These are phyloP conservation scores for Parapsyche elsis DNA, from an alignment of 1,140 invertebrate genomes.

Conservation along the genomic window DNA sequence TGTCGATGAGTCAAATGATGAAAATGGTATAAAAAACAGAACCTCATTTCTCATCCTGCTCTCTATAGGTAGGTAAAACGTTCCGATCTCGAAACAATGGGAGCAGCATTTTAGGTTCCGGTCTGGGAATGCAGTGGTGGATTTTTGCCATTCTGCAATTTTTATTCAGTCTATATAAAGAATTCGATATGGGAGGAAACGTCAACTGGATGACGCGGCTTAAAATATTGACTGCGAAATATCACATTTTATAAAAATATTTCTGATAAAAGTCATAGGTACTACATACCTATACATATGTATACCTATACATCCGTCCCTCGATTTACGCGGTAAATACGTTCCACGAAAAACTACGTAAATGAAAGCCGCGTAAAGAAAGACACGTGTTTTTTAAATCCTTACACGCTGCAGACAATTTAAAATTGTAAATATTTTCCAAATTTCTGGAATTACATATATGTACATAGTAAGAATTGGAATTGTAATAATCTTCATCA, in stretches of 20 bases:
- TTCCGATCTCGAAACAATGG: slow-evolving; percentile 53
- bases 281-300: neutral
- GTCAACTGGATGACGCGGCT: neutral
- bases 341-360: no score
- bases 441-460: no score
- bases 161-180: slow-evolving; percentile 36
- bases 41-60: neutral
- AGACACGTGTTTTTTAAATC: neutral
- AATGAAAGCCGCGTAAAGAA: no score
- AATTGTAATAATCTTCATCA: no score
- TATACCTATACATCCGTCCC: neutral
- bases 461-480: no score
- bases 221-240: no score
- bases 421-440: no score
- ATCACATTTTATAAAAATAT: no score
- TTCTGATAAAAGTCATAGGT: no score
- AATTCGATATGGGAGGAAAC: slow-evolving; percentile 3
- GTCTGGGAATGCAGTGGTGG: slow-evolving; percentile 51
- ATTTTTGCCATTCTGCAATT: slow-evolving; percentile 52
- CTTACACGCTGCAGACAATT: no score
- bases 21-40: slow-evolving; percentile 34
- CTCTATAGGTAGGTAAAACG: slow-evolving; percentile 15
- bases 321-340: neutral
- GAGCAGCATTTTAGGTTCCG: slow-evolving; percentile 49
- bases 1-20: slow-evolving; percentile 38